phyloP scores from a whole-genome alignment of 1,140 invertebrate species.

The Steinernema khuongi region DNA sequence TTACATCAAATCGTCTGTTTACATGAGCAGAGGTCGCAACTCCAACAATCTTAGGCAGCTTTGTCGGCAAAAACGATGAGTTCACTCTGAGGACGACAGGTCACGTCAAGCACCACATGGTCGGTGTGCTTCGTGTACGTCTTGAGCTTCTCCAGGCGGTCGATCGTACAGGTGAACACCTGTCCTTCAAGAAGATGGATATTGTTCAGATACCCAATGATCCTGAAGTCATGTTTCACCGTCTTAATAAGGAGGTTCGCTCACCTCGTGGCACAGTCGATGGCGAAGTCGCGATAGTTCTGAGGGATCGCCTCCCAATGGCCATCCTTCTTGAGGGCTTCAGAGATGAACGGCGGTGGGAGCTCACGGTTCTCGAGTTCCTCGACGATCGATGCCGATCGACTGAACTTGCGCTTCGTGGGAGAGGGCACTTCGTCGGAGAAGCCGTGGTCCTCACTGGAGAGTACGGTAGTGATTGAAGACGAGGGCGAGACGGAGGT shows the following conservation, averaged over 20 bases:
- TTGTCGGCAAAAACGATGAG: not conserved
- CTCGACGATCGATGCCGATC: constrained; percentile 31
- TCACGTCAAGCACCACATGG: not conserved
- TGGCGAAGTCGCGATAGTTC: constrained; percentile 29
- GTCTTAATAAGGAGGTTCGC: constrained; percentile 5
- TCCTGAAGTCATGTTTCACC: constrained; percentile 19
- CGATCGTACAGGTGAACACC: not conserved
- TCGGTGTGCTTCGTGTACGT: constrained; percentile 11
- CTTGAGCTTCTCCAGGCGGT: not conserved
- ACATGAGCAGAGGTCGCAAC: no score
- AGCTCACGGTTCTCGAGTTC: constrained; percentile 34
- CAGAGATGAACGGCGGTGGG: constrained; percentile 28
- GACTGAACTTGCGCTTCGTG: constrained; percentile 25
- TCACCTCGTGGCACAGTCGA: constrained; percentile 35
- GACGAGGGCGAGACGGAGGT: not conserved
- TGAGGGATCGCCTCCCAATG: constrained; percentile 20
- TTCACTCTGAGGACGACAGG: not conserved
- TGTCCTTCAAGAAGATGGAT: constrained; percentile 29
- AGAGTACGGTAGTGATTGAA: not conserved
- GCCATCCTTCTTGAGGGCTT: constrained; percentile 20
- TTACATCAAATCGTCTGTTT: no score
- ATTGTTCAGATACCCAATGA: constrained; percentile 36
- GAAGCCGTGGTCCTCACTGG: not conserved
- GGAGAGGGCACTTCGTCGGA: not conserved
- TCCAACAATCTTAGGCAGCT: not conserved